These are phyloP conservation scores for Oreortyx pictus DNA, from an alignment of 2,797 vertebrate genomes.

Conservation along the genomic window DNA sequence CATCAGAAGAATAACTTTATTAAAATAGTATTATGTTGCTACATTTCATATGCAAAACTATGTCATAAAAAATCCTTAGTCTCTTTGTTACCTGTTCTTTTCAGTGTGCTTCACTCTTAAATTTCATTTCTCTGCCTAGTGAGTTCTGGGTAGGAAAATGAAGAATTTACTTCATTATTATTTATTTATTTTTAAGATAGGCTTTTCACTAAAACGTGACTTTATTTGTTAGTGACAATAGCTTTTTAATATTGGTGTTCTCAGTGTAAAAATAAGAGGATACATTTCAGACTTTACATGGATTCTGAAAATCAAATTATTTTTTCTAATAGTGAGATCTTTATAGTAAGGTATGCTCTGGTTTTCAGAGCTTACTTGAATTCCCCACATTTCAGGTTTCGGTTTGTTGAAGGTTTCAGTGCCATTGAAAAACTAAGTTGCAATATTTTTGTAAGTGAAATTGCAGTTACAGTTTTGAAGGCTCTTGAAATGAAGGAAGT, in stretches of 20 bases:
- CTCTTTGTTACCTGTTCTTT: neutral
- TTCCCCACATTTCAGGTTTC: neutral
- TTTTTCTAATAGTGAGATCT: neutral
- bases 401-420: neutral
- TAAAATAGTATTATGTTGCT: neutral
- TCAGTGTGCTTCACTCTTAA: neutral
- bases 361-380: neutral
- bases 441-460: neutral
- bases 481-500: neutral
- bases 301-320: neutral
- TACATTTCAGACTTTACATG: neutral
- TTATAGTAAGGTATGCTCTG: neutral
- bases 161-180: neutral
- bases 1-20: neutral
- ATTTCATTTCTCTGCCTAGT: neutral
- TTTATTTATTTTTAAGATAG: neutral
- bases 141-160: neutral
- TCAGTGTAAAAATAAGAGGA: neutral
- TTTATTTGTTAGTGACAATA: neutral
- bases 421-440: neutral
- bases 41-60: too few species aligned
- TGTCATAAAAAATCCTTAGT: neutral
- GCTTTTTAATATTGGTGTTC: neutral
- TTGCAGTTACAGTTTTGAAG: neutral
- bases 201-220: neutral